Conservation (phyloP, 2,888 invertebrate species). For the Blastobasis adustella region DNA sequence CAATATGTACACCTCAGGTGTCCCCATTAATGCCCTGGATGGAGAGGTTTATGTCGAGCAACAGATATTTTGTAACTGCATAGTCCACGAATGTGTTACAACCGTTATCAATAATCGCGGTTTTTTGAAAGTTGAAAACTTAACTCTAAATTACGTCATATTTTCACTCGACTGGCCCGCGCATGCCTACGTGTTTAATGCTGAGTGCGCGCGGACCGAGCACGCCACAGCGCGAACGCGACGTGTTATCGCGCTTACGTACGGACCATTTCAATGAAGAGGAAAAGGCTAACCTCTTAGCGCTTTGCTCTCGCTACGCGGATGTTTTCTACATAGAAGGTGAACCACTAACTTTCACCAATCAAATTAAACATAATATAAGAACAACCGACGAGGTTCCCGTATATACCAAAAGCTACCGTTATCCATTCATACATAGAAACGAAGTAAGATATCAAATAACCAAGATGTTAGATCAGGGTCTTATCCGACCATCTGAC, state of each 20-base stretch:
- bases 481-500: too few relatives aligned
- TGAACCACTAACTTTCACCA: too few relatives aligned
- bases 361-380: too few relatives aligned
- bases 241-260: slow-evolving; percentile 15
- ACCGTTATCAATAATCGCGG: slow-evolving; percentile 17
- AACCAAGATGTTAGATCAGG: too few relatives aligned
- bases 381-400: too few relatives aligned
- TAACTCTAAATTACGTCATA: slow-evolving; percentile 15
- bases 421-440: too few relatives aligned
- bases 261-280: slow-evolving; percentile 25
- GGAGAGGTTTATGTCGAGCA: slow-evolving; percentile 1
- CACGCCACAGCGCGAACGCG: background rate
- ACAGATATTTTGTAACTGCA: slow-evolving; percentile 10
- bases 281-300: slow-evolving; percentile 18
- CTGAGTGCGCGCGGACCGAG: slow-evolving; percentile 9
- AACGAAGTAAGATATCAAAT: too few relatives aligned
- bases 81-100: slow-evolving; percentile 16
- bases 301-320: background rate
- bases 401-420: too few relatives aligned
- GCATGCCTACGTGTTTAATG: slow-evolving; percentile 15
- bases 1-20: too few relatives aligned
- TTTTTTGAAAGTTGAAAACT: slow-evolving; percentile 17
- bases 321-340: background rate
- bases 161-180: slow-evolving; percentile 18
- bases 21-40: too few relatives aligned